Percentiles rank a stretch among this genome's conserved stretches.
phyloP scores from a whole-genome alignment of 2,113 vertebrate genomes.

The Meleagris gallopavo region DNA sequence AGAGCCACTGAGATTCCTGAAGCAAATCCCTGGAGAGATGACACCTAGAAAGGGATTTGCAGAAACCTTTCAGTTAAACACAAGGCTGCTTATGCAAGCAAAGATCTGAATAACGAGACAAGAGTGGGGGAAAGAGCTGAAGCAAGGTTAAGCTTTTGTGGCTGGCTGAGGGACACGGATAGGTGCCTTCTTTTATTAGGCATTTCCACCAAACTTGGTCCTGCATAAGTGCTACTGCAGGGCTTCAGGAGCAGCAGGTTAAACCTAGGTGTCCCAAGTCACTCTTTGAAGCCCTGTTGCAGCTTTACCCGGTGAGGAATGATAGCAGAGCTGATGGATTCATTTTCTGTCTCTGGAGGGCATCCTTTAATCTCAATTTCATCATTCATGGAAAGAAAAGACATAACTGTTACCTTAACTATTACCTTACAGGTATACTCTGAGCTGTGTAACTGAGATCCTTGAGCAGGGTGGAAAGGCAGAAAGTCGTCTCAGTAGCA shows the following conservation, averaged over 20 bases:
- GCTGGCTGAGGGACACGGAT: neutral
- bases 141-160: neutral
- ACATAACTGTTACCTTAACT: neutral
- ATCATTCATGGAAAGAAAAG: neutral
- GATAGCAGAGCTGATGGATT: neutral
- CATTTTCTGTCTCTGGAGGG: neutral
- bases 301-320: neutral
- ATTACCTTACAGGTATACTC: neutral
- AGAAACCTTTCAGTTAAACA: neutral
- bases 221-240: neutral
- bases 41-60: neutral
- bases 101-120: neutral
- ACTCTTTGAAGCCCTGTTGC: neutral
- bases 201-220: neutral
- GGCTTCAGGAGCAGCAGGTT: neutral
- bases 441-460: neutral
- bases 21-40: neutral
- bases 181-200: neutral
- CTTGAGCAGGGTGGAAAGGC: neutral
- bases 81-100: neutral
- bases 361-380: slow-evolving; percentile 1
- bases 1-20: neutral
- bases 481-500: neutral
- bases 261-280: neutral
- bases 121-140: neutral